Percentiles rank a stretch among this genome's conserved stretches.
Evolutionary conservation across 2,888 invertebrate species (phyloP).

Genomic region (Amaurobius ferox): DNA sequence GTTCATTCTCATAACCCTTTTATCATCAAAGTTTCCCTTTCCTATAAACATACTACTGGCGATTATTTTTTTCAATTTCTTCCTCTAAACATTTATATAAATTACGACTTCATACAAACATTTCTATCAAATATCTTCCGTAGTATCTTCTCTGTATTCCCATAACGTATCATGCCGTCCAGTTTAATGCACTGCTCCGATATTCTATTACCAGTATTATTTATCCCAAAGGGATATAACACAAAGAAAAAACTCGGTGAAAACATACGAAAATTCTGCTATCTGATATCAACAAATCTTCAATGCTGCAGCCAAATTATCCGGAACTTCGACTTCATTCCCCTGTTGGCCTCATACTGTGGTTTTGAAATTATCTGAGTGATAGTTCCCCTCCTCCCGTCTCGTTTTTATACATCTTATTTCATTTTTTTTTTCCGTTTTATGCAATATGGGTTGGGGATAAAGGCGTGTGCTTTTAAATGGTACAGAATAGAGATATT

Average conservation of each 20-base stretch:
- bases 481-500: too few relatives aligned
- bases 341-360: not conserved
- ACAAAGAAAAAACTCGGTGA: not conserved
- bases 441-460: not conserved
- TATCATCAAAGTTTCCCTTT: too few relatives aligned
- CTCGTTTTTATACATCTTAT: not conserved
- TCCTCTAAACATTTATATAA: not conserved
- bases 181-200: not conserved
- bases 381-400: not conserved
- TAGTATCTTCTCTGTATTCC: not conserved
- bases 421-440: not conserved
- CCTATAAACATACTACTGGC: too few relatives aligned
- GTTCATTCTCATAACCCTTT: too few relatives aligned
- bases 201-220: conserved; percentile 4
- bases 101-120: conserved; percentile 2
- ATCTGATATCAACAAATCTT: conserved; percentile 6
- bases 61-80: not conserved
- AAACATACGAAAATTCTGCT: conserved; percentile 1
- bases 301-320: not conserved
- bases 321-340: not conserved
- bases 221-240: not conserved
- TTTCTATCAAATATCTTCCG: not conserved
- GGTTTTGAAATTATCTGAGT: not conserved
- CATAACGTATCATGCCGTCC: not conserved
- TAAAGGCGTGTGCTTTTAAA: not conserved